Conservation (phyloP, 1,140 invertebrate genomes). For the Drosophila bocqueti region DNA sequence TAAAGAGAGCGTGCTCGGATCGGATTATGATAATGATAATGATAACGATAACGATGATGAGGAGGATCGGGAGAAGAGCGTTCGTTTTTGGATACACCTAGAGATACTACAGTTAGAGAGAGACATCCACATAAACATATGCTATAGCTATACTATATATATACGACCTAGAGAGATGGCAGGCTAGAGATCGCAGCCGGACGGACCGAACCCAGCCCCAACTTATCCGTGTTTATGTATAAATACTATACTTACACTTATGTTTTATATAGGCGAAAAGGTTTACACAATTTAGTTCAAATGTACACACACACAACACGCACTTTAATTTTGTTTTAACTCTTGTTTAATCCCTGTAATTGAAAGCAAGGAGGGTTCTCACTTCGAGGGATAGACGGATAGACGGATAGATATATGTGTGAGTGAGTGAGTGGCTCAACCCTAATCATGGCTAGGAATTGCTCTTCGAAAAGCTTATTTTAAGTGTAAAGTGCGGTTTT, state of each 20-base stretch:
- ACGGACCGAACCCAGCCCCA: conserved; percentile 6
- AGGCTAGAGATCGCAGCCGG: conserved; percentile 17
- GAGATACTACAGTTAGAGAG: conserved; percentile 69
- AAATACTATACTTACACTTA: conserved; percentile 77
- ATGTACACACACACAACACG: conserved; percentile 64
- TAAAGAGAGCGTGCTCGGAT: conserved; percentile 39
- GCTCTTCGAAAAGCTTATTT: conserved; percentile 13
- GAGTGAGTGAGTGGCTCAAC: conserved; percentile 1
- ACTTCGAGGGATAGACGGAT: conserved; percentile 6
- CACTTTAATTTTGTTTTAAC: conserved; percentile 60
- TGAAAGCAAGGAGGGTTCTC: conserved; percentile 11
- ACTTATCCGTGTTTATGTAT: conserved; percentile 65
- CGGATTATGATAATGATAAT: conserved; percentile 25
- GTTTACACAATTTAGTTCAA: conserved; percentile 83
- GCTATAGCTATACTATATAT: conserved; percentile 65
- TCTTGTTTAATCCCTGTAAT: conserved; percentile 27
- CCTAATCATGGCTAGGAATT: conserved; percentile 5
- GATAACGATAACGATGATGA: conserved; percentile 17
- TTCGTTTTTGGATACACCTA: conserved; percentile 74
- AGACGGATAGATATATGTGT: background rate
- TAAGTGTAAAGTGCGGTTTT: conserved; percentile 15
- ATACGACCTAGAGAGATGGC: conserved; percentile 39
- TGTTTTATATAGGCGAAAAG: conserved; percentile 77
- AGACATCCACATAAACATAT: conserved; percentile 64
- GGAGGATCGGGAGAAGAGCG: conserved; percentile 24